Percentiles rank a stretch among this genome's conserved stretches.
phyloP scores from a whole-genome alignment of 2,797 vertebrate genomes.

The Periparus ater region DNA sequence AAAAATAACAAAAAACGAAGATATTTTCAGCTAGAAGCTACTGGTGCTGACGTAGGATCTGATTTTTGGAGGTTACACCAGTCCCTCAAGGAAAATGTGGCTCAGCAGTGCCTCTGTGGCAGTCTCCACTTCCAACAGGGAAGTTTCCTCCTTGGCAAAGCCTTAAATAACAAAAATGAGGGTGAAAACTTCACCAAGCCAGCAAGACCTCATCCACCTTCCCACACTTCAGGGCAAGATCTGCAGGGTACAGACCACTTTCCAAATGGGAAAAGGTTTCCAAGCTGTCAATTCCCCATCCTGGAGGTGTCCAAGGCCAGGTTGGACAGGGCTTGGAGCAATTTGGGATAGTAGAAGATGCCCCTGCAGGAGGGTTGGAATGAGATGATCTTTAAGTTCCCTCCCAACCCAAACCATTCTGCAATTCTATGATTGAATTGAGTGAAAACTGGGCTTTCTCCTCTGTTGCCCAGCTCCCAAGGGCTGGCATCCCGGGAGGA shows the following conservation, averaged over 20 bases:
- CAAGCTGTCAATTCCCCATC: neutral
- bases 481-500: neutral
- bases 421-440: neutral
- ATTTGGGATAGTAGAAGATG: neutral
- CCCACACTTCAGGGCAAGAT: neutral
- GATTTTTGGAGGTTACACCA: neutral
- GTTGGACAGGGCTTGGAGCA: neutral
- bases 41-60: neutral
- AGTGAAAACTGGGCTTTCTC: neutral
- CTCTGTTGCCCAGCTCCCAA: neutral
- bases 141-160: neutral
- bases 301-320: neutral
- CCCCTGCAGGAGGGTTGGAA: neutral
- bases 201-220: neutral
- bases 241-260: neutral
- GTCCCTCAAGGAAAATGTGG: neutral
- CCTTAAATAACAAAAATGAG: neutral
- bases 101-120: neutral
- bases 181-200: neutral
- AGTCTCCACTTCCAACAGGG: fast-evolving
- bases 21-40: neutral
- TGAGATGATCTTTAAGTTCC: neutral
- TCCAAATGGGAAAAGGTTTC: neutral
- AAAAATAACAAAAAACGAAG: no score
- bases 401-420: neutral